A percentile compares a stretch with the other conserved stretches of the same genome.
Evolutionary conservation across 2,888 invertebrate species (phyloP).

Genomic region (Pristionchus fissidentatus): DNA sequence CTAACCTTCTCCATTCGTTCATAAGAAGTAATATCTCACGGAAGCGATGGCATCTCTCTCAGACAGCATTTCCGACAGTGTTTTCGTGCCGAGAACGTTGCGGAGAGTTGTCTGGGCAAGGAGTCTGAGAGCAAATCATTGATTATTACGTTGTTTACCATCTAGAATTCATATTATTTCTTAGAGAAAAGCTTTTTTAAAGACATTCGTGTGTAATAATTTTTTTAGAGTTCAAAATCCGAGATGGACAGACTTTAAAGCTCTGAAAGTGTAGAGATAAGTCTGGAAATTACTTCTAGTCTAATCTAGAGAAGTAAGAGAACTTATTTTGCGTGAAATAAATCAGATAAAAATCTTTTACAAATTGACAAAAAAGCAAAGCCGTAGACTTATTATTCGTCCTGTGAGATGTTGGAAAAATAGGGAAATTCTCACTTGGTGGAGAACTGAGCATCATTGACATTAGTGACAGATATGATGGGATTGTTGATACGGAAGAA

Average conservation of each 20-base stretch:
- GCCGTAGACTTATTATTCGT: too few species aligned
- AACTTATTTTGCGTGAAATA: constrained; percentile 42
- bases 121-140: background rate
- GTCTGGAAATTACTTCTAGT: background rate
- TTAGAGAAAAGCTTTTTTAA: too few species aligned
- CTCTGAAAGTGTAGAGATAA: background rate
- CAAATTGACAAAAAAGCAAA: too few species aligned
- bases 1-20: background rate
- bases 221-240: too few species aligned
- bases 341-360: too few species aligned
- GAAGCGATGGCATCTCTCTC: constrained; percentile 75
- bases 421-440: constrained; percentile 81
- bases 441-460: constrained; percentile 86
- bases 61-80: constrained; percentile 74
- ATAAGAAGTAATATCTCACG: constrained; percentile 55
- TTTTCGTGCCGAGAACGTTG: constrained; percentile 76
- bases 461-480: constrained; percentile 77
- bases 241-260: too few species aligned
- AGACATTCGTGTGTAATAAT: too few species aligned
- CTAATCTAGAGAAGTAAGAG: background rate
- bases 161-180: background rate
- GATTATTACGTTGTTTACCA: too few species aligned
- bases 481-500: constrained; percentile 73
- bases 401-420: constrained; percentile 80
- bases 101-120: constrained; percentile 72